These are phyloP conservation scores for Onychorhynchus coronatus DNA, from an alignment of 2,113 vertebrate species.

Conservation along the genomic window DNA sequence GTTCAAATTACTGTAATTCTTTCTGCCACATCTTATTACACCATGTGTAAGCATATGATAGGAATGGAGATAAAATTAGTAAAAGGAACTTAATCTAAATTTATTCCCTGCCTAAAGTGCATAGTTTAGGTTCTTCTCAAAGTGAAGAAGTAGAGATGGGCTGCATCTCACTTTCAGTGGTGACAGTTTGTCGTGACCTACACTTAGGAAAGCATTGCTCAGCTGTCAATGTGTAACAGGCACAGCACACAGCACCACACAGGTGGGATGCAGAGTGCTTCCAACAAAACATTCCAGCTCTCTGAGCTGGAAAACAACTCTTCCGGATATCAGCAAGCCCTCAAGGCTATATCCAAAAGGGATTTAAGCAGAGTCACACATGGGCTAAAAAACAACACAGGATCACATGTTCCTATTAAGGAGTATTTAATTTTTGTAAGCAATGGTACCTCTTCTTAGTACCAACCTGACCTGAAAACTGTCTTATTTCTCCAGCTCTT, in stretches of 20 bases:
- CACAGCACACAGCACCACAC: background rate
- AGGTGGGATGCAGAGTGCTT: background rate
- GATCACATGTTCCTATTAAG: background rate
- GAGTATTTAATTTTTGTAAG: background rate
- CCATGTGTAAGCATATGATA: background rate
- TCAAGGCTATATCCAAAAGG: background rate
- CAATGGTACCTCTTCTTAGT: background rate
- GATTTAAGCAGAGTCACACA: background rate
- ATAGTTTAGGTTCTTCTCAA: background rate
- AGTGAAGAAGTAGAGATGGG: background rate
- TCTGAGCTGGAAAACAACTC: background rate
- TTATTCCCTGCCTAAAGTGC: background rate
- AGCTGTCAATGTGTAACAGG: background rate
- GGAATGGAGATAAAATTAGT: background rate
- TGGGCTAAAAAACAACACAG: background rate
- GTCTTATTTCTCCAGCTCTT: background rate
- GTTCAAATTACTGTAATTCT: background rate
- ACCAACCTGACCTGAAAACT: background rate
- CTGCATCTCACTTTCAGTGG: background rate
- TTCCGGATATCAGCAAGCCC: background rate
- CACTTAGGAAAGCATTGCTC: background rate
- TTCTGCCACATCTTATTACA: background rate
- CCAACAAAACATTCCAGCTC: background rate
- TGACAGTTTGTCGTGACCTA: fast-evolving
- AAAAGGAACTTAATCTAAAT: background rate